These are phyloP conservation scores for Agapetus fuscipes DNA, from an alignment of 2,888 invertebrate species.

Conservation along the genomic window DNA sequence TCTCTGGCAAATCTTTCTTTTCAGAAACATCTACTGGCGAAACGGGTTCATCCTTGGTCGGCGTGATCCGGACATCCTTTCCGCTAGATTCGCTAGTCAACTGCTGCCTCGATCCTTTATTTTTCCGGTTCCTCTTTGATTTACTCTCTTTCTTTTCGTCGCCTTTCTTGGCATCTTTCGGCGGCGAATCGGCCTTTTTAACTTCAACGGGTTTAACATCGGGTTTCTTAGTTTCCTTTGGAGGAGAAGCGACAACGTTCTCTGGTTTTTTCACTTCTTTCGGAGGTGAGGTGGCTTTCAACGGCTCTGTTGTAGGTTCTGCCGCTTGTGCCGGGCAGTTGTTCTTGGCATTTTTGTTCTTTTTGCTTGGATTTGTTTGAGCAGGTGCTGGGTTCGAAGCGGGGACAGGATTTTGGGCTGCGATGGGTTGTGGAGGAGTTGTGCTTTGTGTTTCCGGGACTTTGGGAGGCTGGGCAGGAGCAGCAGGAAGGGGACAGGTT, in stretches of 20 bases:
- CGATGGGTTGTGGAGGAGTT: too few species aligned
- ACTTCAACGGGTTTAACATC: too few species aligned
- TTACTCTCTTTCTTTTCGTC: too few species aligned
- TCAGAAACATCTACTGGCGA: too few species aligned
- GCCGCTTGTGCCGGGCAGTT: neutral
- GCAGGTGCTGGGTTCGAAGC: neutral
- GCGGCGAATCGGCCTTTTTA: neutral
- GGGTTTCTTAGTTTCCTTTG: neutral
- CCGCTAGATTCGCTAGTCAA: too few species aligned
- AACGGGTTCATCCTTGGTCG: too few species aligned
- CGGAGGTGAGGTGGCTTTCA: neutral
- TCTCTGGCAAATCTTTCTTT: too few species aligned
- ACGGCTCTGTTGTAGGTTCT: neutral
- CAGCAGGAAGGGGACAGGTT: neutral
- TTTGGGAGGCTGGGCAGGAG: neutral
- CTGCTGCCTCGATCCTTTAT: too few species aligned
- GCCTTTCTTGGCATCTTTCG: slow-evolving; percentile 6
- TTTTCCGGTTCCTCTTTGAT: too few species aligned
- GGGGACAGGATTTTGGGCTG: neutral
- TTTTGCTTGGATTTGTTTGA: slow-evolving; percentile 2
- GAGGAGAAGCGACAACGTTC: neutral
- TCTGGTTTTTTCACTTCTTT: neutral
- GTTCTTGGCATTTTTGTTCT: slow-evolving; percentile 3
- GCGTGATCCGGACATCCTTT: too few species aligned
- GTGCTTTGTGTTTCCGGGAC: too few species aligned